Conservation (phyloP, 1,140 invertebrate genomes). For the Lycorma delicatula region DNA sequence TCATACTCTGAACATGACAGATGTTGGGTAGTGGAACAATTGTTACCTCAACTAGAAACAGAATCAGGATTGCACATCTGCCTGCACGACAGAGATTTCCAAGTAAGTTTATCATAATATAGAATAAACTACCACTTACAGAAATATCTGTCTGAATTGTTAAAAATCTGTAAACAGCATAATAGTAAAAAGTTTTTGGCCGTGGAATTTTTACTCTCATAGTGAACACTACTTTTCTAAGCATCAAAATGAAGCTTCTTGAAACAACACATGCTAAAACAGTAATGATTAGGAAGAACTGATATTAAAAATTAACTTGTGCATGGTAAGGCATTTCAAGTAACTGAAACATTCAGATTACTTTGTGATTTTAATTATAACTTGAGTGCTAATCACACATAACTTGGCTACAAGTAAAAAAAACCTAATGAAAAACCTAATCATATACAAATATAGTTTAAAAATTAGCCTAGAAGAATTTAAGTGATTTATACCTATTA, state of each 20-base stretch:
- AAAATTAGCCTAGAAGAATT: too few species aligned
- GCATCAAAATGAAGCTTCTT: neutral
- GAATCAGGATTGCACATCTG: conserved; percentile 46
- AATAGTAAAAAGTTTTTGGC: neutral
- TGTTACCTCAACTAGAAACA: conserved; percentile 48
- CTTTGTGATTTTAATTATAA: too few species aligned
- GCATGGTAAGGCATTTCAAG: too few species aligned
- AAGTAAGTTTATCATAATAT: conserved; percentile 35
- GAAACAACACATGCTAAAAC: too few species aligned
- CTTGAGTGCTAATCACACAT: too few species aligned
- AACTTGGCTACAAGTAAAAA: too few species aligned
- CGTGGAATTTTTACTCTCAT: neutral
- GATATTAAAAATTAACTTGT: too few species aligned
- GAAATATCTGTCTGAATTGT: neutral
- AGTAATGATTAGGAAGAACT: too few species aligned
- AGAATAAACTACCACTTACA: neutral
- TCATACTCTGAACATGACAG: conserved; percentile 52
- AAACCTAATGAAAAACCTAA: too few species aligned
- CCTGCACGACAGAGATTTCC: conserved; percentile 53
- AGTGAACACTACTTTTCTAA: neutral
- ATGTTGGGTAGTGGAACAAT: conserved; percentile 47
- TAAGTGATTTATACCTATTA: too few species aligned
- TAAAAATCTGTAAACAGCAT: neutral
- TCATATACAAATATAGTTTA: too few species aligned
- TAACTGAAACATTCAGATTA: too few species aligned